phyloP scores from a whole-genome alignment of 2,797 vertebrate genomes.

The Heliangelus exortis region DNA sequence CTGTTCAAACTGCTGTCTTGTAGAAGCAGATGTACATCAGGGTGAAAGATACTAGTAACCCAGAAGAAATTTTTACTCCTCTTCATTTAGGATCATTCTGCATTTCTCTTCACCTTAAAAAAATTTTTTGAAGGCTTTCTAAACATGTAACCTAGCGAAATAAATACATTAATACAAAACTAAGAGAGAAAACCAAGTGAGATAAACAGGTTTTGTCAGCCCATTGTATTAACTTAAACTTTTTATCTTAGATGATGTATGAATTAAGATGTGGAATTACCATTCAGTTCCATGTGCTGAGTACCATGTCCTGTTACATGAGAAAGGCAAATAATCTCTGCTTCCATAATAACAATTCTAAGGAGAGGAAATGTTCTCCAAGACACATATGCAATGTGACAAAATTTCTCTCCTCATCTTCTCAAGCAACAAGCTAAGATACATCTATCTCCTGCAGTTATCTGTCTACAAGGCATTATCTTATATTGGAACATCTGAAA shows the following conservation, averaged over 20 bases:
- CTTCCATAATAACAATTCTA: neutral
- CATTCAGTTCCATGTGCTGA: neutral
- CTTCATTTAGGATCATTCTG: neutral
- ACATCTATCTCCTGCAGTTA: neutral
- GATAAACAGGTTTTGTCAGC: neutral
- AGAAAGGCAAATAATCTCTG: neutral
- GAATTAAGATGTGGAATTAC: neutral
- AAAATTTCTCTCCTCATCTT: neutral
- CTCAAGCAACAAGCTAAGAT: neutral
- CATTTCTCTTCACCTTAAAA: neutral
- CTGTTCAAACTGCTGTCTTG: conserved; percentile 2
- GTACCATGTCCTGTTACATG: neutral
- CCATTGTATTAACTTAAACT: neutral
- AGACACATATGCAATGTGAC: neutral
- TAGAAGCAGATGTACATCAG: neutral
- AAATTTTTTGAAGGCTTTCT: neutral
- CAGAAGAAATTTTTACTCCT: neutral
- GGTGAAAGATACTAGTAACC: neutral
- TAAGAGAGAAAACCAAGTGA: neutral
- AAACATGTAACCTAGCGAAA: neutral
- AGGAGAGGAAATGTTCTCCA: neutral
- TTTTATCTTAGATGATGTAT: neutral
- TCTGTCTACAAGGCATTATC: neutral
- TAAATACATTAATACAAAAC: neutral
- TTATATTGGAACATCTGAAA: neutral